These are phyloP conservation scores for Buathra laborator DNA, from an alignment of 2,888 invertebrate species.

Conservation along the genomic window DNA sequence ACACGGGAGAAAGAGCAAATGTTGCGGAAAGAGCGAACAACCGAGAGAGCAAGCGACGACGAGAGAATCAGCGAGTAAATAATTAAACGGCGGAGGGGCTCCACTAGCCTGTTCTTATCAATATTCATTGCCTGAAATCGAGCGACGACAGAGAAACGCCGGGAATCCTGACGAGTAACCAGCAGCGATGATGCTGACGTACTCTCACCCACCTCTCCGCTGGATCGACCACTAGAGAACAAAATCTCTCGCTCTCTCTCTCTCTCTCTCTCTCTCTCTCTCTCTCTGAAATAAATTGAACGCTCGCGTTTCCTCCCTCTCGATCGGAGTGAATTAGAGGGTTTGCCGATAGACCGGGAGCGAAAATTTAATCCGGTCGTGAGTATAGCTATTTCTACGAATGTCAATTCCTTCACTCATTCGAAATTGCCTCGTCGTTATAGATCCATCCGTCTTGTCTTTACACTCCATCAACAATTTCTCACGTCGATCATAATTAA, in stretches of 20 bases:
- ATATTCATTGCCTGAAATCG: constrained; percentile 76
- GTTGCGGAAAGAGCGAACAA: constrained; percentile 67
- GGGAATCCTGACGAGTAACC: constrained; percentile 28
- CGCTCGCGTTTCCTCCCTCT: constrained; percentile 15
- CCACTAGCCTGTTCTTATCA: constrained; percentile 72
- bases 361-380: constrained; percentile 46
- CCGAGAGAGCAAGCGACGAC: constrained; percentile 50
- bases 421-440: neutral
- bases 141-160: constrained; percentile 66
- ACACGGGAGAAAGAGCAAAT: constrained; percentile 41
- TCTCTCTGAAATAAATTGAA: constrained; percentile 62
- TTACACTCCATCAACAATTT: neutral
- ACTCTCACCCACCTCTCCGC: constrained; percentile 3
- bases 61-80: constrained; percentile 68
- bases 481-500: neutral
- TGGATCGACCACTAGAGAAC: constrained; percentile 5
- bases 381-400: constrained; percentile 41
- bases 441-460: neutral
- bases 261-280: constrained; percentile 14
- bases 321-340: constrained; percentile 47
- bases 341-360: constrained; percentile 1
- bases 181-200: constrained; percentile 27
- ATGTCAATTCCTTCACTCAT: constrained; percentile 4
- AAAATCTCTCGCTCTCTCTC: neutral
- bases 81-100: constrained; percentile 73